Evolutionary conservation across 2,797 vertebrate species (phyloP).

Genomic region (Schizopygopsis pylzovi): DNA sequence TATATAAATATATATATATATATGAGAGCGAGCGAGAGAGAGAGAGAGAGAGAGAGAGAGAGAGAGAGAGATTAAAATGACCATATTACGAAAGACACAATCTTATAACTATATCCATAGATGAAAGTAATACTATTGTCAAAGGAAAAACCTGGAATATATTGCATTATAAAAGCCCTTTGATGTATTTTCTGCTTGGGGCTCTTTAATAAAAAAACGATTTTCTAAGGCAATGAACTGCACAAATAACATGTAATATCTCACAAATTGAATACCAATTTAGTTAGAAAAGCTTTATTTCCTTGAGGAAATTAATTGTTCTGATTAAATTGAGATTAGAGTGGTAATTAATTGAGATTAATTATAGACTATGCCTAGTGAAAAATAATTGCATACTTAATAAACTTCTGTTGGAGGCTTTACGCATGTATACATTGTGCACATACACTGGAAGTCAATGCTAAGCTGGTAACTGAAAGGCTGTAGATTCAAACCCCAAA

Average conservation of each 20-base stretch:
- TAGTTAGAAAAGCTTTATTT: constrained; percentile 26
- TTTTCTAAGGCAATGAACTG: constrained; percentile 22
- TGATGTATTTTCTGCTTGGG: constrained; percentile 4
- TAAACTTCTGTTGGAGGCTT: background rate
- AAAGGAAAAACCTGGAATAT: constrained; percentile 1
- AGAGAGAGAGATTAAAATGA: background rate
- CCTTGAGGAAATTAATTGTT: constrained; percentile 31
- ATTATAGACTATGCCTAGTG: constrained; percentile 10
- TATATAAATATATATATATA: background rate
- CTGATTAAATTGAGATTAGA: constrained; percentile 24
- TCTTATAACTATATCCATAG: constrained; percentile 12
- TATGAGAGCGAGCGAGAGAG: background rate
- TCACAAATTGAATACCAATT: constrained; percentile 8
- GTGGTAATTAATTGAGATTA: constrained; percentile 4
- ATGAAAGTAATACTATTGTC: constrained; percentile 3
- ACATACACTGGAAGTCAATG: background rate
- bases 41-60: too few relatives aligned
- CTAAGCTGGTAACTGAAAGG: background rate
- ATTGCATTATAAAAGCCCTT: constrained; percentile 7
- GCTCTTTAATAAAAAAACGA: constrained; percentile 5
- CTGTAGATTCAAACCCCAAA: constrained; percentile 13
- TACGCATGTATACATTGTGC: background rate
- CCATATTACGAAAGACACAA: constrained; percentile 16
- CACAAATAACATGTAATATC: constrained; percentile 24
- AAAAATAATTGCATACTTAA: constrained; percentile 9